These are phyloP conservation scores for Physella acuta DNA, from an alignment of 1,140 invertebrate species.

Conservation along the genomic window DNA sequence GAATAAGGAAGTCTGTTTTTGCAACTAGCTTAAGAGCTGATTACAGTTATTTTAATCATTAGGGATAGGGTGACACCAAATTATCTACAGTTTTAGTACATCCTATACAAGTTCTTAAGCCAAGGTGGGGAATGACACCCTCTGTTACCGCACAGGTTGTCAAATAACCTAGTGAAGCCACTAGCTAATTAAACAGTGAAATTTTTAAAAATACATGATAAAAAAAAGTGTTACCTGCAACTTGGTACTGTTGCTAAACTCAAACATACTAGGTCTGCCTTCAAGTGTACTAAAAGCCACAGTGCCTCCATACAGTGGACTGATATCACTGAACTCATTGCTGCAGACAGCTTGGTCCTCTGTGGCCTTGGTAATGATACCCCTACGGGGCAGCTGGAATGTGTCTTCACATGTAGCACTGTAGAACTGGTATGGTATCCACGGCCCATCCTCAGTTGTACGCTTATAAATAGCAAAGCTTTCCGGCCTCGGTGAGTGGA, in stretches of 20 bases:
- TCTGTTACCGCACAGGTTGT: background rate
- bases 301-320: constrained; percentile 90
- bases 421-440: constrained; percentile 97
- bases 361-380: constrained; percentile 57
- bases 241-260: constrained; percentile 84
- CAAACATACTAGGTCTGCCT: constrained; percentile 85
- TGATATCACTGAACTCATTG: constrained; percentile 95
- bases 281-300: constrained; percentile 95
- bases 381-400: constrained; percentile 77
- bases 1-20: no score
- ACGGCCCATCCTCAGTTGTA: constrained; percentile 72
- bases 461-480: constrained; percentile 96
- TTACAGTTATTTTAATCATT: no score
- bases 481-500: constrained; percentile 92
- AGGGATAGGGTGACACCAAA: no score
- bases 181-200: background rate
- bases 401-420: constrained; percentile 87
- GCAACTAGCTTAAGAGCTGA: no score
- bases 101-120: no score
- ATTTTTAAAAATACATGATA: background rate
- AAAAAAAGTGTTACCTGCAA: constrained; percentile 73
- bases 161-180: background rate
- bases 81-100: no score
- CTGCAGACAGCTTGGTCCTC: constrained; percentile 91
- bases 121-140: no score